phyloP scores from a whole-genome alignment of 2,797 vertebrate genomes.

The Pterois miles region DNA sequence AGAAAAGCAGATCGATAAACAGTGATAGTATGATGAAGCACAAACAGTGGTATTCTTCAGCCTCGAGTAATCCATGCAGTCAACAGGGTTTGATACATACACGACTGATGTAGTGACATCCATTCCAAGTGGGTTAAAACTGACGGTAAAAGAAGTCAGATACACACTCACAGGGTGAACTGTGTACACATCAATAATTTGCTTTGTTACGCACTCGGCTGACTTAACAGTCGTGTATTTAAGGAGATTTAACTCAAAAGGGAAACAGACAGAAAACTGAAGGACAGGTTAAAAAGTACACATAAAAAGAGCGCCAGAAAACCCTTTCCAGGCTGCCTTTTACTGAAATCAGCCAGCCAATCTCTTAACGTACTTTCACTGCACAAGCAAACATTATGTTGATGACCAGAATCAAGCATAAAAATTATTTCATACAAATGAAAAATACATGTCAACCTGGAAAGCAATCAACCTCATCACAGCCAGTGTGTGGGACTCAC shows the following conservation, averaged over 20 bases:
- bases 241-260: constrained; percentile 26
- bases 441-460: constrained; percentile 58
- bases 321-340: constrained; percentile 38
- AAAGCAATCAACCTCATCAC: constrained; percentile 53
- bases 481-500: constrained; percentile 58
- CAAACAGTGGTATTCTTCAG: constrained; percentile 74
- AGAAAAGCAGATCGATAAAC: constrained; percentile 53
- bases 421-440: constrained; percentile 43
- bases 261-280: constrained; percentile 19
- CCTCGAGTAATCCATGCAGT: constrained; percentile 80
- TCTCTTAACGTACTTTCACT: constrained; percentile 29
- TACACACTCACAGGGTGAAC: constrained; percentile 65
- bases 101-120: constrained; percentile 62
- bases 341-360: constrained; percentile 28
- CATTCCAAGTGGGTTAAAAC: constrained; percentile 61
- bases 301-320: constrained; percentile 23
- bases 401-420: constrained; percentile 35
- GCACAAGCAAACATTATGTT: constrained; percentile 34
- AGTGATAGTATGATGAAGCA: constrained; percentile 62
- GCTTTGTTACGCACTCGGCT: constrained; percentile 55
- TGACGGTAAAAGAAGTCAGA: constrained; percentile 49
- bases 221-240: constrained; percentile 37
- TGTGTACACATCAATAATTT: constrained; percentile 61
- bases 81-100: constrained; percentile 69
- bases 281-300: constrained; percentile 39